Conservation (phyloP, 1,140 invertebrate genomes). For the Penaeus japonicus region DNA sequence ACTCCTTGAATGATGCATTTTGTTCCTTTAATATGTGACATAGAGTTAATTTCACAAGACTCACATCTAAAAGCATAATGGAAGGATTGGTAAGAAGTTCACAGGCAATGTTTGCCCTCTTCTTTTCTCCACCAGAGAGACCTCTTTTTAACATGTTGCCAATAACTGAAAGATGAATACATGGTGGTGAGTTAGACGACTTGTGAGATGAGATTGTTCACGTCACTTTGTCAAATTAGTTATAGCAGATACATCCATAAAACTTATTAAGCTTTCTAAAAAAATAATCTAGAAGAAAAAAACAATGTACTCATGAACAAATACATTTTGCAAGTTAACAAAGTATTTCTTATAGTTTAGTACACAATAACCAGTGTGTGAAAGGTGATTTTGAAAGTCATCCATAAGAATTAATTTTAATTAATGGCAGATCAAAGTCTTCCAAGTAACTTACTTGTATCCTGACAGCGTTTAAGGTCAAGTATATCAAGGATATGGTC, state of each 20-base stretch:
- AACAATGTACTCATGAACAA: too few relatives aligned
- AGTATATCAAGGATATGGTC: conserved; percentile 82
- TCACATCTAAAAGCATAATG: conserved; percentile 85
- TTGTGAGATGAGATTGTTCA: too few relatives aligned
- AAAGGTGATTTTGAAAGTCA: too few relatives aligned
- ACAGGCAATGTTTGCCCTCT: conserved; percentile 85
- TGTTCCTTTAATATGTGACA: not conserved
- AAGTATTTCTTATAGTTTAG: too few relatives aligned
- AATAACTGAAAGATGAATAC: conserved; percentile 70
- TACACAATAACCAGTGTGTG: too few relatives aligned
- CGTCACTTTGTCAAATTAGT: too few relatives aligned
- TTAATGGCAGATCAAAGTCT: too few relatives aligned
- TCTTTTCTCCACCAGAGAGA: conserved; percentile 87
- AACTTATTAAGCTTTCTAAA: too few relatives aligned
- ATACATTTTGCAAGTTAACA: too few relatives aligned
- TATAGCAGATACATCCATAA: too few relatives aligned
- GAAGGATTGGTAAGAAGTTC: conserved; percentile 87
- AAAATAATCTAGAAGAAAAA: too few relatives aligned
- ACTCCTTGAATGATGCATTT: not conserved
- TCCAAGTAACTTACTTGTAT: conserved; percentile 73
- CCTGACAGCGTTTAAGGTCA: conserved; percentile 78
- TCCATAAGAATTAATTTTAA: too few relatives aligned
- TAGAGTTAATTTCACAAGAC: conserved; percentile 61
- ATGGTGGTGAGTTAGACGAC: not conserved
- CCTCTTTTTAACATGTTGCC: conserved; percentile 81